phyloP scores from a whole-genome alignment of 1,140 invertebrate genomes.

The Rhagoletis zephyria region DNA sequence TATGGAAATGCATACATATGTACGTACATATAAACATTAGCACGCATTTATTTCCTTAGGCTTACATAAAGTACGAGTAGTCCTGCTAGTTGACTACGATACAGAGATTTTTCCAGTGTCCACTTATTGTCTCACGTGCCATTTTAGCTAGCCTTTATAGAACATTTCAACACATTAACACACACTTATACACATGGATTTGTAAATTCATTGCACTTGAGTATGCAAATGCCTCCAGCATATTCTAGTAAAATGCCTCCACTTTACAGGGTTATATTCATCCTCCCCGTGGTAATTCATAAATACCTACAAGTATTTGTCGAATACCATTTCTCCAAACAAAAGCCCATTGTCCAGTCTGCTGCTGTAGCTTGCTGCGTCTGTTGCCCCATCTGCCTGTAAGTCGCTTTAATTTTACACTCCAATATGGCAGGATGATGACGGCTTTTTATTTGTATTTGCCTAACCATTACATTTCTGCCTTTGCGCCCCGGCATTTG shows the following conservation, averaged over 20 bases:
- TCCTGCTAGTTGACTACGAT: not conserved
- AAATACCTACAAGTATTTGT: constrained; percentile 21
- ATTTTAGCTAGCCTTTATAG: not conserved
- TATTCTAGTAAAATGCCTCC: not conserved
- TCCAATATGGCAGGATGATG: not conserved
- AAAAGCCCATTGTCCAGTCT: not conserved
- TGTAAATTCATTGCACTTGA: not conserved
- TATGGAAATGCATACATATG: too few species aligned
- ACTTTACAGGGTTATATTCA: not conserved
- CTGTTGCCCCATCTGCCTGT: not conserved
- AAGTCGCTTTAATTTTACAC: not conserved
- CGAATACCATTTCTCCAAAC: not conserved
- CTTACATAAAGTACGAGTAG: too few species aligned
- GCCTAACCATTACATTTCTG: not conserved
- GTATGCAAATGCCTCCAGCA: not conserved
- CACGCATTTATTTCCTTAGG: too few species aligned
- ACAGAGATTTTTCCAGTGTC: constrained; percentile 17
- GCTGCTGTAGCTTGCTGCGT: not conserved
- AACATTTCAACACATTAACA: not conserved
- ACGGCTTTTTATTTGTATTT: not conserved
- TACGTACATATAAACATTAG: too few species aligned
- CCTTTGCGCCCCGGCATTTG: too few species aligned
- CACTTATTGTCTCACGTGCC: not conserved
- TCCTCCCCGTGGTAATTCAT: not conserved
- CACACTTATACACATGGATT: not conserved